phyloP scores from a whole-genome alignment of 2,797 vertebrate genomes.

The Channa striata region DNA sequence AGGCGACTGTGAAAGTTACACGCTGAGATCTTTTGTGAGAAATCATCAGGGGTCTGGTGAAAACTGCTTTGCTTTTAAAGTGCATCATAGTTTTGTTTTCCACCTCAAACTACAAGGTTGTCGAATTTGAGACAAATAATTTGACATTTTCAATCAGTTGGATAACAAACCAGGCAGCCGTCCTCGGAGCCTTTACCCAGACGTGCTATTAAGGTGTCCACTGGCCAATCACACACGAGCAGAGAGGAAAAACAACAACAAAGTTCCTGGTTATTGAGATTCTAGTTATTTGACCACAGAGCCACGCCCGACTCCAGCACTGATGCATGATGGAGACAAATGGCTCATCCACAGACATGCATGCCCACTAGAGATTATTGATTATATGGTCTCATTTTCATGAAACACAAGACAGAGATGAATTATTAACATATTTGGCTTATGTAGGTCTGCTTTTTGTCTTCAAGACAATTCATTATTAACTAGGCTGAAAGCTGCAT shows the following conservation, averaged over 20 bases:
- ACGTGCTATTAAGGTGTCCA: conserved; percentile 14
- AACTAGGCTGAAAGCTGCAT: not conserved
- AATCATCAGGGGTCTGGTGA: no score
- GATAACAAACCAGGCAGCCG: conserved; percentile 23
- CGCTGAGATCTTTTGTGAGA: no score
- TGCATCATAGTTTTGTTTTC: not conserved
- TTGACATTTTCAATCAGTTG: conserved; percentile 20
- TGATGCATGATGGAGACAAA: conserved; percentile 22
- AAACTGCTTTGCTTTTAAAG: not conserved
- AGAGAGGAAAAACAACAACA: not conserved
- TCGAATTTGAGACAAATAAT: conserved; percentile 14
- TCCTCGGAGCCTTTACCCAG: conserved; percentile 35
- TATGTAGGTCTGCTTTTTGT: conserved; percentile 34
- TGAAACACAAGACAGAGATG: conserved; percentile 62
- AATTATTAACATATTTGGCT: conserved; percentile 69
- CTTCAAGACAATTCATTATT: conserved; percentile 23
- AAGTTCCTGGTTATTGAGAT: conserved; percentile 7
- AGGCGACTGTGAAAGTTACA: not conserved
- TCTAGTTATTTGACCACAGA: conserved; percentile 40
- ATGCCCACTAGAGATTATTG: conserved; percentile 50
- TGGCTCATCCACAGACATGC: conserved; percentile 23
- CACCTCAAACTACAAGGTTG: not conserved
- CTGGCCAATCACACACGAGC: conserved; percentile 20
- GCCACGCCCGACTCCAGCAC: conserved; percentile 33
- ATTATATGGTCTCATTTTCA: conserved; percentile 64